Percentiles rank a stretch among this genome's conserved stretches.
Evolutionary conservation across 2,888 invertebrate genomes (phyloP).

Genomic region (Torymus tubicola): DNA sequence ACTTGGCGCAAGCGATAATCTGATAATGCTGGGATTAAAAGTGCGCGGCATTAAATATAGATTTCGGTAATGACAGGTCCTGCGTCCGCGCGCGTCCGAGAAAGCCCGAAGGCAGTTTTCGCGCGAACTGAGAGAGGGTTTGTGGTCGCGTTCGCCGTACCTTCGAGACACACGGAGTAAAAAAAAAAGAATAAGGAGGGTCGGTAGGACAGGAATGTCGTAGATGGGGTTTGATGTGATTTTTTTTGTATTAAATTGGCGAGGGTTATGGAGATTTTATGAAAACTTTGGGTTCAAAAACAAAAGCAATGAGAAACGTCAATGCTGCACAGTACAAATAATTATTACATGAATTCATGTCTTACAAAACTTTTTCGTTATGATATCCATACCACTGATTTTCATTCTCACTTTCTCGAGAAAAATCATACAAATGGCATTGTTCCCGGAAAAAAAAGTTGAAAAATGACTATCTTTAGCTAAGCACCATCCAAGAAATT

Average conservation of each 20-base stretch:
- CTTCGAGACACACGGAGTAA: slow-evolving; percentile 23
- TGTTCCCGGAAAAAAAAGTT: not conserved
- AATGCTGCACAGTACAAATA: too few species aligned
- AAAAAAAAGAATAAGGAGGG: slow-evolving; percentile 5
- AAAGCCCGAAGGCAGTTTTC: slow-evolving; percentile 51
- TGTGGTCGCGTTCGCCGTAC: not conserved
- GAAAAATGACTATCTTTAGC: slow-evolving; percentile 13
- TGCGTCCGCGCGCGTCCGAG: slow-evolving; percentile 15
- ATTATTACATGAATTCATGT: too few species aligned
- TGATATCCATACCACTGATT: too few species aligned
- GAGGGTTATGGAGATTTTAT: too few species aligned
- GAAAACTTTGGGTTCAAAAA: too few species aligned
- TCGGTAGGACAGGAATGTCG: not conserved
- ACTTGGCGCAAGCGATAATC: slow-evolving; percentile 62
- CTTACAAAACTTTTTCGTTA: too few species aligned
- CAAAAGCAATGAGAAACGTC: too few species aligned
- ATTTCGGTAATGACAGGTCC: slow-evolving; percentile 66
- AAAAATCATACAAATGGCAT: not conserved
- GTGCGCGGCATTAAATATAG: slow-evolving; percentile 64
- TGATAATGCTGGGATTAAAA: slow-evolving; percentile 68
- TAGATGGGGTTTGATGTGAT: not conserved
- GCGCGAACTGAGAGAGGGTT: slow-evolving; percentile 10
- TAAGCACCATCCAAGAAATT: slow-evolving; percentile 14
- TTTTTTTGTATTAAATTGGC: too few species aligned
- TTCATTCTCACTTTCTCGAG: not conserved